A percentile compares a stretch with the other conserved stretches of the same genome.
These are phyloP conservation scores for Gallinago solitaria DNA, from an alignment of 2,797 vertebrate genomes.

Conservation along the genomic window DNA sequence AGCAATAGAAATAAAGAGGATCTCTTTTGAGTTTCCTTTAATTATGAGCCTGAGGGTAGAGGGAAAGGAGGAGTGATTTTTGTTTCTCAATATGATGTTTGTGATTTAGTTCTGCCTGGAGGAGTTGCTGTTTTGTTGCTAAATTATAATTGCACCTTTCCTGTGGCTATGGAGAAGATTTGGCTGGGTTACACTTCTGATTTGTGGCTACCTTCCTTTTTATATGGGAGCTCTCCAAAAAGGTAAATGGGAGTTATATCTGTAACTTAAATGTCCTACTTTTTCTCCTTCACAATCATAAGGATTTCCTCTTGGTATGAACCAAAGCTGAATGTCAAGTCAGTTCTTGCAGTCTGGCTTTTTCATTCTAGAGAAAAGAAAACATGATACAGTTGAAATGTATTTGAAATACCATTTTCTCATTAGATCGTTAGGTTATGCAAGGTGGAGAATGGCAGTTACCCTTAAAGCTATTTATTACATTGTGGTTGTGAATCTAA, in stretches of 20 bases:
- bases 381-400: slow-evolving; percentile 3
- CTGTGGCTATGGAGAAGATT: slow-evolving; percentile 9
- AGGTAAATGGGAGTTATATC: neutral
- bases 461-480: slow-evolving; percentile 58
- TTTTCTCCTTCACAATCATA: neutral
- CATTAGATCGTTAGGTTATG: slow-evolving; percentile 35
- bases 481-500: neutral
- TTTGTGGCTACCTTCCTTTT: slow-evolving; percentile 17
- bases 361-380: slow-evolving; percentile 9
- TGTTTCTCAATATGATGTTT: slow-evolving; percentile 29
- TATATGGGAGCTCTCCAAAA: neutral
- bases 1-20: slow-evolving; percentile 28
- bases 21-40: slow-evolving; percentile 34
- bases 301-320: slow-evolving; percentile 5
- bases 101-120: slow-evolving; percentile 27
- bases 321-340: slow-evolving; percentile 39
- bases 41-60: slow-evolving; percentile 28
- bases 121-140: slow-evolving; percentile 54
- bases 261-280: neutral
- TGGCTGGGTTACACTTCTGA: neutral
- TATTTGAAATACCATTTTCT: slow-evolving; percentile 31
- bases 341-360: slow-evolving; percentile 31
- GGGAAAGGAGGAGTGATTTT: slow-evolving; percentile 9
- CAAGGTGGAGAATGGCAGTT: slow-evolving; percentile 45
- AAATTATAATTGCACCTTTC: slow-evolving; percentile 32